Conservation (phyloP, 2,888 invertebrate species). For the Uropetala carovei region DNA sequence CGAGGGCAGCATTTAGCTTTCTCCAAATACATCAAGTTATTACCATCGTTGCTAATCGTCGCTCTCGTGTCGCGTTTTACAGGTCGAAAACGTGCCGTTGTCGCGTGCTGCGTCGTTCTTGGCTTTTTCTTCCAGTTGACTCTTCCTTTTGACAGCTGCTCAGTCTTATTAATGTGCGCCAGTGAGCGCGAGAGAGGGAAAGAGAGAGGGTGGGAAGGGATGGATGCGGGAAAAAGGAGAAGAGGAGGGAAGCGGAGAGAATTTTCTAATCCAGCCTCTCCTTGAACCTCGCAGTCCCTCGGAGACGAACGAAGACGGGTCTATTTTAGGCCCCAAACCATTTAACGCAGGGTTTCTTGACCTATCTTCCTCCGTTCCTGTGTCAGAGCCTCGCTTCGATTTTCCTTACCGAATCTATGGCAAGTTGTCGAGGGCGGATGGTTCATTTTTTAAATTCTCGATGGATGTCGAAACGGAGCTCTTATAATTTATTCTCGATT, state of each 20-base stretch:
- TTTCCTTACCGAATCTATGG: background rate
- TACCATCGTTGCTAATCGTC: background rate
- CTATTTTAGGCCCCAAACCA: background rate
- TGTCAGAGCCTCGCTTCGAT: background rate
- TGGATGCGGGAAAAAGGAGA: background rate
- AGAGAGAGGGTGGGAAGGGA: background rate
- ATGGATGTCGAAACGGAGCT: too few relatives aligned
- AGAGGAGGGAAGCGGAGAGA: background rate
- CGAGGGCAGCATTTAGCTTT: too few relatives aligned
- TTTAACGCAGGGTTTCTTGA: background rate
- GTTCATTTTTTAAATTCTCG: too few relatives aligned
- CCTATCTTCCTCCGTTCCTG: background rate
- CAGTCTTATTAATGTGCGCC: background rate
- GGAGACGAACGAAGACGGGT: background rate
- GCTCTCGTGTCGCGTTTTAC: background rate
- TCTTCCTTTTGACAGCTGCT: slow-evolving; percentile 27
- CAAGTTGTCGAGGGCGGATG: background rate
- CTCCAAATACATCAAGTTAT: background rate
- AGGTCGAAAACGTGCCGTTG: background rate
- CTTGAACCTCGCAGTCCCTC: background rate
- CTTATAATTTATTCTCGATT: too few relatives aligned
- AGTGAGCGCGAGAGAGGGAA: background rate
- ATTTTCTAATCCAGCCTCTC: background rate
- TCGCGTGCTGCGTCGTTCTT: background rate
- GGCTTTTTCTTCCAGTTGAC: background rate